Base-by-base conservation (phyloP, 2,797 vertebrate genomes). In the Cacajao melanocephalus region DNA sequence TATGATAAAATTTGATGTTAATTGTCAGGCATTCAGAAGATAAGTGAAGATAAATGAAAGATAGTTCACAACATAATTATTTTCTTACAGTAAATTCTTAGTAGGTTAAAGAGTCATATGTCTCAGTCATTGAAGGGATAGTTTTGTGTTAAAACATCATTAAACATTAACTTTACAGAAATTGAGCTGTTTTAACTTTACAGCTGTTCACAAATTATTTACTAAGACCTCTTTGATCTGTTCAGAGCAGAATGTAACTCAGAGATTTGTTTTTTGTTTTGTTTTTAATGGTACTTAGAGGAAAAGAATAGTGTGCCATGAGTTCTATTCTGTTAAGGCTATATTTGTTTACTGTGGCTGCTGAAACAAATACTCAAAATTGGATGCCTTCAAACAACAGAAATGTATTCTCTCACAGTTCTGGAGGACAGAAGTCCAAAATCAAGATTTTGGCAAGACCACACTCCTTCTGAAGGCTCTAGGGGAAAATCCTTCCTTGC, bases 1-100 rank as follows among this genome's bases (percentile, higher is more conserved):
- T 94, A 97, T 98, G 98, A 98, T 98, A 97, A 98, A 98, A 98
- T 82, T 39, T 73, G 95, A 36, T 98, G 98, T 98, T 98, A 98
- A 98, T 98, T 98, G 98, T 98, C 97, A 98, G 98, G 92, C 96
- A 98, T 91, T 97, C 97, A 86, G 86, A 98, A 98, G 95, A 96
- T 98, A 98, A 98, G 97, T 98, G 98, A 96, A 98, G 97, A 97
- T 97, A 96, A 98, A 97, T 97, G 96, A 94, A 95, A 98, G 96
- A 95, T 79, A 4, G 97, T 98, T 98, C 98, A 97, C 97, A 98
- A 86, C 78, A 97, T 94, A 97, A 93, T 98, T 93, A 70, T 94
- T 98, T 98, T 98, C 97, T 98, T 96, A 79, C 39, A 92, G 28
- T 85, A 67, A 85, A 83, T 96, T 96, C 61, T 78, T 64, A 36